Base-by-base conservation (phyloP, 2,797 vertebrate genomes). In the Synanceia verrucosa region DNA sequence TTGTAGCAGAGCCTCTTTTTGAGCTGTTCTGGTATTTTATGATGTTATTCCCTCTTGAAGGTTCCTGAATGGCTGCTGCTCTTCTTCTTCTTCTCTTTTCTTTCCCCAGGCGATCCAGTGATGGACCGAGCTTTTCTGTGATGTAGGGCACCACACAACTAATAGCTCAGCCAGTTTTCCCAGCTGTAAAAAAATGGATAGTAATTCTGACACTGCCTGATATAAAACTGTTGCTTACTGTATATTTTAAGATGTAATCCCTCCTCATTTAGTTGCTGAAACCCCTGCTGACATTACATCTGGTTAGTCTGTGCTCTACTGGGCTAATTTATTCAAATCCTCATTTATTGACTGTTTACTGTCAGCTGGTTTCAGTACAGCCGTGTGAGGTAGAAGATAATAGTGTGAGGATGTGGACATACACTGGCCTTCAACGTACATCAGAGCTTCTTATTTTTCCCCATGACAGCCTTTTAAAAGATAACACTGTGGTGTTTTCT, bases 71-170 rank as follows among this genome's bases (percentile, higher is more conserved):
- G 28, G 11, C 43, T 55, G 39, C 53, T 55, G 31, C 78, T 67
- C 4, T 34, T 60, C 0, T 18, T n/a, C 43, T 61, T 16, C 67
- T 58, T 57, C 44, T 9, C 3, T 66, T 52, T 18, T 9, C 11
- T 63, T 24, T 72, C 60, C 64, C 43, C 51, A 56, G 79, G 76
- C 65, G 43, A 60, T 58, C 39, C 24, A 37, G 16, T 65, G 50
- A 73, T 68, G 33, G 55, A 74, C 68, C 23, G 34, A 9, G 36
- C 18, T 66, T n/a, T 67, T 64, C 51, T 76, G 47, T 50, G 41
- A 78, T 65, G 33, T 74, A 78, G 61, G 65, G 6, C 46, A 73
- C 12, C 16, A 5, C n/a, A 57, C 23, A 59, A 26, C 10, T 43
- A 14, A n/a, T 33, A 70, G 58, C 19, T 55, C 19, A 0, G 33